Base-by-base conservation (phyloP, 2,888 invertebrate species). In the Eristalis arbustorum region DNA sequence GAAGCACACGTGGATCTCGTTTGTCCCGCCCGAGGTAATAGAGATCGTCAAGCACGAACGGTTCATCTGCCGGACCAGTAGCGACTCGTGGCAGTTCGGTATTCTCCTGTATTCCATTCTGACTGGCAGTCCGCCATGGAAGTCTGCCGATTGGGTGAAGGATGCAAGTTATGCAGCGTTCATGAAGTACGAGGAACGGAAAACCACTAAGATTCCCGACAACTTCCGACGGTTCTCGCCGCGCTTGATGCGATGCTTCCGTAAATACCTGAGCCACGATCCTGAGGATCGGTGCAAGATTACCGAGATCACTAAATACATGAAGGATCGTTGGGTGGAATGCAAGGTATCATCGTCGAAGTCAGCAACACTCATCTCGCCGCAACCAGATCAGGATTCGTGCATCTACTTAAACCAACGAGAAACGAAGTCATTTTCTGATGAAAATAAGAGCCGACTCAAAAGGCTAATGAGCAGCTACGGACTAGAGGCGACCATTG, bases 81-180 rank as follows among this genome's bases (percentile, higher is more conserved):
- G 95, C 18, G 97, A 97, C 90, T 95, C 95, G 40, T 97, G 96
- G 96, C 96, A 96, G 88, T 94, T 96, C 88, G 96, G 95, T 5
- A 95, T 97, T 88, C 90, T 93, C 56, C 85, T 93, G 83, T 93
- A 91, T 78, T 91, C 92, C 78, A 91, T 93, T 63, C 92, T 97
- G 67, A 95, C 96, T 0, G 96, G 96, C 1, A 95, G 94, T 74
- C 94, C 95, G 14, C 96, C 96, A 0, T 96, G 96, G 96, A 94
- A 94, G 88, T 94, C 94, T 57, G 96, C 96, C 0, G 95, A 96
- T 90, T 94, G 95, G 90, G 96, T 96, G 89, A 95, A 96, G 91
- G 96, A 97, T 91, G 93, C 94, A 2, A 95, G 95, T 66, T 96
- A 95, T 90, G 94, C 94, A 8, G 95, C 93, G 34, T 95, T 95